Evolutionary conservation across 2,797 vertebrate genomes (phyloP), one percentile per base, ranked within the genome.

Genomic region (Tamandua tetradactyla): DNA sequence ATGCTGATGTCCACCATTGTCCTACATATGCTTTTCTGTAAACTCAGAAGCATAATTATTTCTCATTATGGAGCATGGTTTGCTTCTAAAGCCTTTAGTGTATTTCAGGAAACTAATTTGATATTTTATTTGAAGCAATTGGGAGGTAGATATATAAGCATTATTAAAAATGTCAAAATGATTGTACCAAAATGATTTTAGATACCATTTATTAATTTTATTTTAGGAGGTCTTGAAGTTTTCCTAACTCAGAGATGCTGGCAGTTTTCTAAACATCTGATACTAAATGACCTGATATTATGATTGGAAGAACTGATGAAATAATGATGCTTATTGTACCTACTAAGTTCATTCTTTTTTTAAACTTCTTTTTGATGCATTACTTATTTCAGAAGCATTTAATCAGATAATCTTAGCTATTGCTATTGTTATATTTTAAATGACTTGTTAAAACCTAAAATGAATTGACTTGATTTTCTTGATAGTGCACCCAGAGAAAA

Each of bases 401-500:
- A 87, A 37, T 90, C 30, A 92, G 11, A n/a, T 91, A 32, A 76
- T 47, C 71, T 78, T 74, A 25, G 18, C 59, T 44, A 32, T 7
- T 13, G 18, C 59, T 44, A 32, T 7, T 13, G 35, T 0, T 71
- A 7, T 89, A n/a, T 75, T 84, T 85, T 69, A 87, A 87, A 37
- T 94, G 40, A 69, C n/a, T 91, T 52, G 3, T 69, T 84, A 37
- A 89, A 76, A 74, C 32, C 55, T 64, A 47, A 82, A 42, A 35
- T 32, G 30, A 84, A 62, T 30, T 69, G 20, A 25, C 75, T 93
- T 69, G 61, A 5, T 96, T 13, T 78, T 87, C 92, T 23, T 96
- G 93, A 37, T 80, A 99, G 99, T 47, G 97, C 98, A 96, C 98
- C 99, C 55, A 98, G 99, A 96, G 99, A 99, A 83, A 99, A 99